Conservation (phyloP, 1,140 invertebrate species). For the Leptinotarsa defecta region DNA sequence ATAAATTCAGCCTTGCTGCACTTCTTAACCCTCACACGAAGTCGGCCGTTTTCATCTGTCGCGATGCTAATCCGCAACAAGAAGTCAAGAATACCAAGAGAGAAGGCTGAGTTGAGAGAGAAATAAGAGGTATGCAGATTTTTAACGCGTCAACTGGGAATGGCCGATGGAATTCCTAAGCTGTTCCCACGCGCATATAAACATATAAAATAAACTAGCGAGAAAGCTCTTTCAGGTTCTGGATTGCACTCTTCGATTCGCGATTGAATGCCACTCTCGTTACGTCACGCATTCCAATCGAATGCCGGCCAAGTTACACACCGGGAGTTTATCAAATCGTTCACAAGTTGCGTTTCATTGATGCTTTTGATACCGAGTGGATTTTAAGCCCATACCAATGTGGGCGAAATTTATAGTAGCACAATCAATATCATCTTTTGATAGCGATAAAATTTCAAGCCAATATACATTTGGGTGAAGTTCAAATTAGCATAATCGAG, state of each 20-base stretch:
- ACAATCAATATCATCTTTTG: too few species aligned
- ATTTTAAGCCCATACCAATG: too few species aligned
- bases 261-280: background rate
- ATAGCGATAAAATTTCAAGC: too few species aligned
- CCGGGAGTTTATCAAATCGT: too few species aligned
- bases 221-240: background rate
- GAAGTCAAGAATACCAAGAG: background rate
- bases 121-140: conserved; percentile 21
- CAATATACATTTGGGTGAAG: too few species aligned
- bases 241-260: background rate
- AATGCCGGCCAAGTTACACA: background rate
- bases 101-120: background rate
- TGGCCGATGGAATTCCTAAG: conserved; percentile 23
- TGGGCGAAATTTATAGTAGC: too few species aligned
- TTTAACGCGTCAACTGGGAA: conserved; percentile 20
- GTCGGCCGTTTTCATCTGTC: background rate
- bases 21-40: background rate
- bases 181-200: conserved; percentile 19
- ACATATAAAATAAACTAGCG: background rate
- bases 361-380: too few species aligned
- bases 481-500: too few species aligned
- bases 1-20: too few species aligned
- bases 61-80: background rate
- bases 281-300: conserved; percentile 2
- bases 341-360: too few species aligned